A percentile compares a stretch with the other conserved stretches of the same genome.
phyloP scores from a whole-genome alignment of 2,797 vertebrate genomes.

The Tapirus indicus region DNA sequence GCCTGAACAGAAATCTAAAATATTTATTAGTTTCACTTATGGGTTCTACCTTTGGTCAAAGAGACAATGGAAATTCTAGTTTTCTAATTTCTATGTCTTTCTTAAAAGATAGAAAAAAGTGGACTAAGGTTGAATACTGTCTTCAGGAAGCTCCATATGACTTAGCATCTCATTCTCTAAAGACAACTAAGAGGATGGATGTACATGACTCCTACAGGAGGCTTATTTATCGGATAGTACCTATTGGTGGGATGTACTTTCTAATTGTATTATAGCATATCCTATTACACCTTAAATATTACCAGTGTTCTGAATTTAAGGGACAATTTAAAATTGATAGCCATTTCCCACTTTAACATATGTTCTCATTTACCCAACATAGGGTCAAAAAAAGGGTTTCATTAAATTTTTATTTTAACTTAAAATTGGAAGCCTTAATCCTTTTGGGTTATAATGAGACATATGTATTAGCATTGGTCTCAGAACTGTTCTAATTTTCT shows the following conservation, averaged over 20 bases:
- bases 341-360: conserved; percentile 35
- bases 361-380: background rate
- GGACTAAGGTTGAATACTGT: background rate
- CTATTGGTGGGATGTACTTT: background rate
- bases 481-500: conserved; percentile 15
- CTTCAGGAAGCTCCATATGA: conserved; percentile 14
- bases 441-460: conserved; percentile 25
- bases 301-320: conserved; percentile 36
- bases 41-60: conserved; percentile 27
- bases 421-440: conserved; percentile 38
- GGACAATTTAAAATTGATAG: conserved; percentile 35
- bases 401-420: conserved; percentile 50
- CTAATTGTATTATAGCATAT: background rate
- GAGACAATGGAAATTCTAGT: conserved; percentile 51
- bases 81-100: background rate
- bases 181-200: background rate
- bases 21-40: conserved; percentile 22
- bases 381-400: background rate
- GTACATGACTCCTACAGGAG: background rate
- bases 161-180: conserved; percentile 48
- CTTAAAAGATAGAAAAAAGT: conserved; percentile 5
- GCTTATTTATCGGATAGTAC: background rate
- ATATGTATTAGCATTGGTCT: background rate
- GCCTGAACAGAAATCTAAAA: conserved; percentile 44
- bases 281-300: background rate